These are phyloP conservation scores for Melinopterus prodromus DNA, from an alignment of 2,888 invertebrate species.

Conservation along the genomic window DNA sequence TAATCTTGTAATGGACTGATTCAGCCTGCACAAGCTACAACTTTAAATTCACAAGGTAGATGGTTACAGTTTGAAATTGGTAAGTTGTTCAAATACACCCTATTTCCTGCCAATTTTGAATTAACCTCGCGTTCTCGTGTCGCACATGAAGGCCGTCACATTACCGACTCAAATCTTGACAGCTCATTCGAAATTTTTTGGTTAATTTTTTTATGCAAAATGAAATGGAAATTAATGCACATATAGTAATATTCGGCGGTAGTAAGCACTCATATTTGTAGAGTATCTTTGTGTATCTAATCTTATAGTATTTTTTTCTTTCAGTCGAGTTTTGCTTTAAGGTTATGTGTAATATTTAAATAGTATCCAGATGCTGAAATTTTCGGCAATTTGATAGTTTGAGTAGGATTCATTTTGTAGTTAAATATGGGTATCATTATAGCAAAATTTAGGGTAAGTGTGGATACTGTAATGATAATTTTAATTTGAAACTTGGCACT, in stretches of 20 bases:
- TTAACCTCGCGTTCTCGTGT: slow-evolving; percentile 14
- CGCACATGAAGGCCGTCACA: slow-evolving; percentile 13
- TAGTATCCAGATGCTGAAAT: slow-evolving; percentile 30
- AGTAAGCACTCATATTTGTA: slow-evolving; percentile 25
- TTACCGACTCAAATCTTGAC: slow-evolving; percentile 37
- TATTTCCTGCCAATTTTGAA: slow-evolving; percentile 27
- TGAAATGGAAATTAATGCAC: slow-evolving; percentile 35
- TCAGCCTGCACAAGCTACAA: not conserved
- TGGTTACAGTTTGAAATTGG: slow-evolving; percentile 1
- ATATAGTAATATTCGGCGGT: slow-evolving; percentile 25
- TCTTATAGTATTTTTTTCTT: slow-evolving; percentile 17
- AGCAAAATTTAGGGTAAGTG: slow-evolving; percentile 74
- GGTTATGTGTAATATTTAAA: slow-evolving; percentile 35
- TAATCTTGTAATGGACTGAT: not conserved
- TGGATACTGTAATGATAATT: slow-evolving; percentile 10
- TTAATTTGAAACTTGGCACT: slow-evolving; percentile 32
- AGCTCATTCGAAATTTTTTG: slow-evolving; percentile 41
- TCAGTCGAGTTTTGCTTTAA: slow-evolving; percentile 27
- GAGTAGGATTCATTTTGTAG: slow-evolving; percentile 26
- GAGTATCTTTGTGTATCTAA: slow-evolving; percentile 5
- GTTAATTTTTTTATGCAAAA: slow-evolving; percentile 34
- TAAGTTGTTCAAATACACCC: not conserved
- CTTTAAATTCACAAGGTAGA: not conserved
- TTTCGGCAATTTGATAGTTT: slow-evolving; percentile 29
- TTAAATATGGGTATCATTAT: slow-evolving; percentile 71